Base-by-base conservation (phyloP, 64 coral and sea anemone species). In the Porites australiensis region DNA sequence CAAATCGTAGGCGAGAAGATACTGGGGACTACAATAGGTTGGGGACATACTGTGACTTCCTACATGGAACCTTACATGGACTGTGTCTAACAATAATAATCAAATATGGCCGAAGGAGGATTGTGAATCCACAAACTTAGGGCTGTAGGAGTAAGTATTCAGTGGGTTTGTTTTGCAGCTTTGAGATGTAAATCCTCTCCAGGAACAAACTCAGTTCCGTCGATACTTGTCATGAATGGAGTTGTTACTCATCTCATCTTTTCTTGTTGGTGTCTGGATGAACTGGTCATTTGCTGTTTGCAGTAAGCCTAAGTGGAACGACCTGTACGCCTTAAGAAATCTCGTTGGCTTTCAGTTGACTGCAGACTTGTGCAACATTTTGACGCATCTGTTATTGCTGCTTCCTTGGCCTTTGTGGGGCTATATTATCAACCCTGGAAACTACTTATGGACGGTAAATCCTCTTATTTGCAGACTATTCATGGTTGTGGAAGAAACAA, bases 381-480 rank as follows among this genome's bases (percentile, higher is more conserved):
- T 19, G 22, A 4, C 69, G 50, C 62, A 84, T 52, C 81, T 84
- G 44, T 4, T 84, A 1, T 51, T 84, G 62, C 12, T 69, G n/a
- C 67, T 69, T 68, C 62, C 62, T 10, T 84, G 81, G 81, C 81
- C 81, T 50, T 69, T 51, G 46, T 69, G 37, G 63, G 81, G 81
- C 51, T 84, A 68, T 21, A 15, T 44, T n/a, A 12, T 84, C n/a
- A 66, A 68, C 44, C 81, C 81, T 14, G 46, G 81, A 68, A 51
- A 84, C 8, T 84, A 21, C 47, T 50, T 84, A 48, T 84, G 81
- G 81, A 84, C 45, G 10, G 14, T 84, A 20, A 65, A 52, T 50
- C 19, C 62, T 14, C 4, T 84, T 19, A 18, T 13, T 23, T 84
- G 81, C 81, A 67, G 81, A 84, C 12, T 84, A 11, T 12, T 84